Base-by-base conservation (phyloP, 2,888 invertebrate genomes). In the Macrophya alboannulata region DNA sequence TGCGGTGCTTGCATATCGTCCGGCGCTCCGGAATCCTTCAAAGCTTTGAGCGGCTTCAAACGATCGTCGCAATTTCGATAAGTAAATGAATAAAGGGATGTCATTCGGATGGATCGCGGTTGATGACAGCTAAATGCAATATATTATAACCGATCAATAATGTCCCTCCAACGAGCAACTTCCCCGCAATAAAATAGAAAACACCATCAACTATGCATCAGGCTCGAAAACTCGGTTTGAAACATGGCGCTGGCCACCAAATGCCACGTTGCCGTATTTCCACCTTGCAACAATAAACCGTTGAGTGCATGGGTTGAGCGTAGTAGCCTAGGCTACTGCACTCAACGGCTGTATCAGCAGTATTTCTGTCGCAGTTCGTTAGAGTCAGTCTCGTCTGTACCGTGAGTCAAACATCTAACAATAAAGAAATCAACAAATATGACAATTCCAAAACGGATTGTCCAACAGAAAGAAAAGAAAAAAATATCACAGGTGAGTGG, bases 181-280 rank as follows among this genome's bases (percentile, higher is more conserved):
- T 79, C 77, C 77, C 83, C 84, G 87, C 88, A 86, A 87, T 87
- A 86, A 86, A 86, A 86, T 86, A 87, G 88, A 87, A 87, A 88
- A 87, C 76, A 85, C 86, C 84, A 89, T 89, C 86, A 89, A 89
- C 88, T 89, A 88, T 89, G 87, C 88, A 89, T 89, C 88, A 85
- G 37, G 74, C 82, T 87, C 86, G 86, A 88, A 89, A 89, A 87
- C 86, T 82, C 85, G 85, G 85, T 74, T 86, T 87, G 79, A 86
- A 87, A 86, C 84, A 55, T 74, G 65, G 84, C 83, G 83, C 86
- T 81, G 71, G 59, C 40, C 76, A 85, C 86, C 40, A 40, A 21
- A 12, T 62, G 31, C 71, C 74, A 68, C 71, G 84, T 86, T 87
- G 86, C 86, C 86, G 72, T 84, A 84, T 84, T 68, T 68, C 21